Base-by-base conservation (phyloP, 2,113 vertebrate genomes). In the Phyllostomus discolor region DNA sequence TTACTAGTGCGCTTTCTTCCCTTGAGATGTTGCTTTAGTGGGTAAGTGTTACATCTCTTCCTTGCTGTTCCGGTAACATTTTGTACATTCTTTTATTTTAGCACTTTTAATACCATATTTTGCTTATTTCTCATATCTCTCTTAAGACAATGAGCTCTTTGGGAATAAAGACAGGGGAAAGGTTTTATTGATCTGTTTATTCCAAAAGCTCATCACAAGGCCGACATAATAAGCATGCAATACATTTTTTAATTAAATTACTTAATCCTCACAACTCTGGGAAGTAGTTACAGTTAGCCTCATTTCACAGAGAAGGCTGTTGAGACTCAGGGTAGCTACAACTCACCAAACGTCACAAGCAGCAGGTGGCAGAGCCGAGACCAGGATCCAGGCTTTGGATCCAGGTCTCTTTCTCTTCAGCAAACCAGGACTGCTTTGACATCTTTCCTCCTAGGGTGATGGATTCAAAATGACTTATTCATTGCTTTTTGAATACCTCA, bases 131-230 rank as follows among this genome's bases (percentile, higher is more conserved):
- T 94, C n/a, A 5, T 67, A 52, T 43, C 41, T 59, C 10, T 94
- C 35, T 90, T 86, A 79, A 79, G 73, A 72, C 46, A 62, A 59
- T 38, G 52, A 69, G 22, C 10, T 75, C 33, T 67, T 67, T 96
- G 14, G 12, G 26, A 5, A 66, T 76, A 67, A 85, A 95, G 33
- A 90, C 75, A 82, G 10, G n/a, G 17, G 80, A 85, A 88, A 81
- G 24, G 80, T 46, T 91, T 76, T 54, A 89, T 95, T 89, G 80
- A 83, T 95, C 67, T 91, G 33, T 86, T 57, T 91, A 91, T 59
- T 48, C 12, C 70, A 50, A 88, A 92, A 94, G 26, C 48, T 76
- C 38, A 41, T 59, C n/a, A 67, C 73, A 78, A 48, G 76, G 20
- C 35, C 46, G 10, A 22, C 31, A 76, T 12, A n/a, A 26, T 28